Evolutionary conservation across 92 coral and sea anemone genomes (phyloP), one percentile per base, ranked within the genome.

Genomic region (Siderastrea radians): DNA sequence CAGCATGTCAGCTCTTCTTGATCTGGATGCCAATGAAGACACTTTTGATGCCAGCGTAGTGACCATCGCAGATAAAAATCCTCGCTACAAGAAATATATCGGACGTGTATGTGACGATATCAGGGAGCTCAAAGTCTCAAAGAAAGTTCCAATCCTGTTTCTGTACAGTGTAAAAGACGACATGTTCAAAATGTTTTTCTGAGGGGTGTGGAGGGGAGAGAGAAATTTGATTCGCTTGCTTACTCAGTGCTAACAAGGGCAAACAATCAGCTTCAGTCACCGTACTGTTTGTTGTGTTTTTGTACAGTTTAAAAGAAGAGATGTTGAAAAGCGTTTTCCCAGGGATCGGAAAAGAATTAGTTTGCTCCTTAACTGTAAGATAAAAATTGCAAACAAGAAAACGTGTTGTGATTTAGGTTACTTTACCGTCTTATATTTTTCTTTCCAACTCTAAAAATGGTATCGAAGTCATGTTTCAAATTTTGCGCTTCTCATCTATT

Each of bases 131-230:
- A 98, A 94, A 78, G 90, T 89, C 12, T 68, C 86, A 11, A 89
- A 94, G 66, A 94, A 93, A 87, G 90, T 91, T 5, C 98, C 98
- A 11, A 66, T 95, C 15, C 83, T 98, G 43, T 94, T 98, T 80
- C 94, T 95, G 65, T 98, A 95, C 60, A 95, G 98, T 58, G 91
- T 93, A 1, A 92, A 88, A 54, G 99, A 97, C 73, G 99, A 97
- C 54, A 77, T 91, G 19, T 95, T 90, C 81, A 91, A 89, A 88
- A 88, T 88, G 84, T 95, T 95, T 90, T 93, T 91, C 82, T 95
- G 82, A 88, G 45, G 3, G 63, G 60, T n/a, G 46, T 8, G 45
- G 9, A 57, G 1, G 2, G 44, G 58, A 14, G 4, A 14, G 50
- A 16, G 5, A 45, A 3, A 8, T 74, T 53, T 48, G 10, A 10